A percentile compares a stretch with the other conserved stretches of the same genome.
These are phyloP conservation scores for Rotaria socialis DNA, from an alignment of 2,888 invertebrate species.

Conservation along the genomic window DNA sequence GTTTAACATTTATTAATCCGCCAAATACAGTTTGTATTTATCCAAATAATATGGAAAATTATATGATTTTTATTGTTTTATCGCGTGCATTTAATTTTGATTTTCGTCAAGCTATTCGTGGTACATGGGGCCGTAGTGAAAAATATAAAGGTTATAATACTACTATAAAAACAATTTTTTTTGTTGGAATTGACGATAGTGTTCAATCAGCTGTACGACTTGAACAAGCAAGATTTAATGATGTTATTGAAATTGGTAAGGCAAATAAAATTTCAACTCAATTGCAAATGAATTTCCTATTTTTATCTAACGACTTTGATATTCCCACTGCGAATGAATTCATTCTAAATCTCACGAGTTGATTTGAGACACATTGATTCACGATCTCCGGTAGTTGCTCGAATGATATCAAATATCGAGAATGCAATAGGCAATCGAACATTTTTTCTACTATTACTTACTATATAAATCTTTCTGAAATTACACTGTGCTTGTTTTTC, in stretches of 20 bases:
- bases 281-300: too few species aligned
- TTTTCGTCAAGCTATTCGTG: slow-evolving; percentile 11
- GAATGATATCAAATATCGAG: too few species aligned
- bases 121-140: background rate
- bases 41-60: background rate
- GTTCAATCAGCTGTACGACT: background rate
- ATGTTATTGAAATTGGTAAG: background rate
- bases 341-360: too few species aligned
- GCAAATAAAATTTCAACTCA: too few species aligned
- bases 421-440: too few species aligned
- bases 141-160: background rate
- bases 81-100: background rate
- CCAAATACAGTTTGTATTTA: background rate
- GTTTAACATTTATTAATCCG: slow-evolving; percentile 18
- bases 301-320: too few species aligned
- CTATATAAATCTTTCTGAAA: too few species aligned
- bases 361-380: too few species aligned
- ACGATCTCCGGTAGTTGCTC: too few species aligned
- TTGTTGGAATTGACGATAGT: slow-evolving; percentile 10
- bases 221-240: background rate
- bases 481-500: background rate
- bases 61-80: background rate
- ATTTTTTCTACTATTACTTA: too few species aligned
- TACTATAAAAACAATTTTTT: background rate
- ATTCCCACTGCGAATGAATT: too few species aligned